phyloP scores from a whole-genome alignment of 2,888 invertebrate species.

The Troides oblongomaculatus region DNA sequence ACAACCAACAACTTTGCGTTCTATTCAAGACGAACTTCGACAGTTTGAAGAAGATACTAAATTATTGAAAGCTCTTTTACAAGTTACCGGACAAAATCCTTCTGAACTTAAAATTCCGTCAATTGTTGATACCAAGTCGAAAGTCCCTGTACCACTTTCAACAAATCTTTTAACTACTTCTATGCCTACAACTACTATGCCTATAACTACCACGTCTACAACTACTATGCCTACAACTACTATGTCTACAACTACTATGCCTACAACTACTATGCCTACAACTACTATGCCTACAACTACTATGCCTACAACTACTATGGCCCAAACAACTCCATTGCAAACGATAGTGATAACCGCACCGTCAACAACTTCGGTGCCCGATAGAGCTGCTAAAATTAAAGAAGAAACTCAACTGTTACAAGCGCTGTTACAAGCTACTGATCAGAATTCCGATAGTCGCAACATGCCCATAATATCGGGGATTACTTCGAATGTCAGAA shows the following conservation, averaged over 20 bases:
- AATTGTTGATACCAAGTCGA: slow-evolving; percentile 46
- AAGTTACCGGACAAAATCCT: slow-evolving; percentile 70
- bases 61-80: slow-evolving; percentile 66
- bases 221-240: slow-evolving; percentile 36
- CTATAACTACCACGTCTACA: slow-evolving; percentile 32
- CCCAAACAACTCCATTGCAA: slow-evolving; percentile 39
- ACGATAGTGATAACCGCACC: slow-evolving; percentile 40
- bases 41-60: slow-evolving; percentile 74
- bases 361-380: slow-evolving; percentile 50
- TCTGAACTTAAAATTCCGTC: slow-evolving; percentile 61
- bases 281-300: slow-evolving; percentile 35
- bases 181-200: slow-evolving; percentile 31
- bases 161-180: slow-evolving; percentile 39
- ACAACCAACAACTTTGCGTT: slow-evolving; percentile 57
- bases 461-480: slow-evolving; percentile 63
- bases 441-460: slow-evolving; percentile 48
- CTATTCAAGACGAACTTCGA: slow-evolving; percentile 69
- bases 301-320: slow-evolving; percentile 32
- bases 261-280: slow-evolving; percentile 32
- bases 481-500: slow-evolving; percentile 67
- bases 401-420: slow-evolving; percentile 69
- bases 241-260: slow-evolving; percentile 31
- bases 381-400: slow-evolving; percentile 63
- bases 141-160: slow-evolving; percentile 35
- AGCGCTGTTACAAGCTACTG: slow-evolving; percentile 67